Evolutionary conservation across 1,140 invertebrate genomes (phyloP).

Genomic region (Saccostrea echinata): DNA sequence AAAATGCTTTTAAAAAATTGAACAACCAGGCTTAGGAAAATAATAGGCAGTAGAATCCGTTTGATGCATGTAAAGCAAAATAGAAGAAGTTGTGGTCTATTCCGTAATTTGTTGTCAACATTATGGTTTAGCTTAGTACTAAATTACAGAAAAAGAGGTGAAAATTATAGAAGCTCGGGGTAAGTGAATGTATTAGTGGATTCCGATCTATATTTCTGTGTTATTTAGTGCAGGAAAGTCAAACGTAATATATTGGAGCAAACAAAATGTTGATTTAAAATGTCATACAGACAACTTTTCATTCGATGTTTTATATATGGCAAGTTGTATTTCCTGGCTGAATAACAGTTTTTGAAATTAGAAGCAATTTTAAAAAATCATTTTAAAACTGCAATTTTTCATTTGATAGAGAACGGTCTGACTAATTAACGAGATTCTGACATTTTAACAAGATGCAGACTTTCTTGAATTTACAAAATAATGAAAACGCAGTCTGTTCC

Average conservation of each 20-base stretch:
- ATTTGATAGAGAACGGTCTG: background rate
- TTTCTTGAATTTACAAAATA: background rate
- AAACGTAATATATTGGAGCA: background rate
- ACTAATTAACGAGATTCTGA: background rate
- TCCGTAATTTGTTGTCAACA: too few species aligned
- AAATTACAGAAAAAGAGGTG: constrained; percentile 22
- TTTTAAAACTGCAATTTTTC: background rate
- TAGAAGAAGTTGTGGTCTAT: too few species aligned
- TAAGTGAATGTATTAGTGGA: background rate
- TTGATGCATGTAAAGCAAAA: too few species aligned
- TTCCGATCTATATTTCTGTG: background rate
- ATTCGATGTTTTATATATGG: background rate
- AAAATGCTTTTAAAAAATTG: background rate
- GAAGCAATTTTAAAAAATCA: too few species aligned
- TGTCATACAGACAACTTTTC: background rate
- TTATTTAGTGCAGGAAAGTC: background rate
- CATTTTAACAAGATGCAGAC: background rate
- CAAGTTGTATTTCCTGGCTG: background rate
- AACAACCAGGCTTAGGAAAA: too few species aligned
- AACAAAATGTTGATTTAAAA: background rate
- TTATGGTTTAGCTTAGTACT: background rate
- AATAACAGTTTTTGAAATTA: background rate
- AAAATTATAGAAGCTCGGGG: background rate
- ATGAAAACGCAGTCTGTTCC: background rate
- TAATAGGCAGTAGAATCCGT: too few species aligned